A percentile compares a stretch with the other conserved stretches of the same genome.
Evolutionary conservation across 1,140 invertebrate species (phyloP).

Genomic region (Sitobion miscanthi): DNA sequence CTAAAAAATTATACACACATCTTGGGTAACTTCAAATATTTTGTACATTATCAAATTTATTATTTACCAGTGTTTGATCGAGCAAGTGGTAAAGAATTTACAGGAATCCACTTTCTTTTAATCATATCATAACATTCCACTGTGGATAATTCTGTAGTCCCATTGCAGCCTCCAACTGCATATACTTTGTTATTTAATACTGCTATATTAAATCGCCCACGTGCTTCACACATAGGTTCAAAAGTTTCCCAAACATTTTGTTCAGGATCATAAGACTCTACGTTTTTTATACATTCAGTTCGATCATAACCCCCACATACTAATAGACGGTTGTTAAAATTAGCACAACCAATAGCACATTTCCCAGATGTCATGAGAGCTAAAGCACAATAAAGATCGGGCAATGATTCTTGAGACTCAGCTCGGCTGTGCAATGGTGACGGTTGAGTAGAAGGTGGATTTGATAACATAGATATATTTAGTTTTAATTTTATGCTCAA

Average conservation of each 20-base stretch:
- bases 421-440: constrained; percentile 51
- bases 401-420: constrained; percentile 58
- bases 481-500: constrained; percentile 72
- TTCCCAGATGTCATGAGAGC: constrained; percentile 73
- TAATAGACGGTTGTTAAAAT: constrained; percentile 72
- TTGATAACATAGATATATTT: constrained; percentile 64
- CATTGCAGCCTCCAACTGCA: constrained; percentile 81
- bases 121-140: constrained; percentile 72
- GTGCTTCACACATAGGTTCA: constrained; percentile 72
- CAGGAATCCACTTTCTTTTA: constrained; percentile 70
- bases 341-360: constrained; percentile 77
- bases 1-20: constrained; percentile 62
- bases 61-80: constrained; percentile 71
- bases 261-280: constrained; percentile 76
- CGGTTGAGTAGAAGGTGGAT: constrained; percentile 59
- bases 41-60: neutral
- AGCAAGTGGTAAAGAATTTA: constrained; percentile 71
- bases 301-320: constrained; percentile 86
- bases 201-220: constrained; percentile 78
- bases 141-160: constrained; percentile 74
- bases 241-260: constrained; percentile 74
- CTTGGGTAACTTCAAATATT: neutral
- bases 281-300: constrained; percentile 78
- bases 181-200: constrained; percentile 73
- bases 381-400: constrained; percentile 70